These are phyloP conservation scores for Pseudomyrmex gracilis DNA, from an alignment of 1,140 invertebrate species.

Conservation along the genomic window DNA sequence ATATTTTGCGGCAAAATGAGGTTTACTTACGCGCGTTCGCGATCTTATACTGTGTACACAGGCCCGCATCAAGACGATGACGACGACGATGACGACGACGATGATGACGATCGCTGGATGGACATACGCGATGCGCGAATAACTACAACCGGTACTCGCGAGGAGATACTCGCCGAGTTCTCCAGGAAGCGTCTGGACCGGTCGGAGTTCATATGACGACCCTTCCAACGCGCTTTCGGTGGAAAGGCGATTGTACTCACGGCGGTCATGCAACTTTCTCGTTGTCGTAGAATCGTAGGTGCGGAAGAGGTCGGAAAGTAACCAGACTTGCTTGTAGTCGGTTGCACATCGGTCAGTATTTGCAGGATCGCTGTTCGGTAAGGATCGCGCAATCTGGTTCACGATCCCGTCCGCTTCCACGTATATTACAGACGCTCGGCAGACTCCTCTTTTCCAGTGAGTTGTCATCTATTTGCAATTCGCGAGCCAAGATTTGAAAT, in stretches of 20 bases:
- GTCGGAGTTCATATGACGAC: constrained; percentile 22
- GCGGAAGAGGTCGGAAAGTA: constrained; percentile 67
- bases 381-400: constrained; percentile 43
- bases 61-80: too few relatives aligned
- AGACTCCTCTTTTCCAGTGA: background rate
- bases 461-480: too few relatives aligned
- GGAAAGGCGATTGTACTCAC: constrained; percentile 60
- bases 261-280: constrained; percentile 72
- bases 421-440: too few relatives aligned
- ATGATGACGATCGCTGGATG: too few relatives aligned
- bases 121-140: background rate
- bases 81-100: too few relatives aligned
- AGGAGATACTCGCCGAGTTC: background rate
- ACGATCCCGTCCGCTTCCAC: background rate
- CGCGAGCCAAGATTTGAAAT: background rate
- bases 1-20: too few relatives aligned
- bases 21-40: too few relatives aligned
- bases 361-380: constrained; percentile 33
- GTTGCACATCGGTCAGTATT: constrained; percentile 59
- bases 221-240: constrained; percentile 39
- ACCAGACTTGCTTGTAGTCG: background rate
- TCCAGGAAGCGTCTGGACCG: background rate
- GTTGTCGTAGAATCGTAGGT: constrained; percentile 54
- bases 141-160: background rate
- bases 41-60: too few relatives aligned